Base-by-base conservation (phyloP, 2,888 invertebrate genomes). In the Elmis aenea region DNA sequence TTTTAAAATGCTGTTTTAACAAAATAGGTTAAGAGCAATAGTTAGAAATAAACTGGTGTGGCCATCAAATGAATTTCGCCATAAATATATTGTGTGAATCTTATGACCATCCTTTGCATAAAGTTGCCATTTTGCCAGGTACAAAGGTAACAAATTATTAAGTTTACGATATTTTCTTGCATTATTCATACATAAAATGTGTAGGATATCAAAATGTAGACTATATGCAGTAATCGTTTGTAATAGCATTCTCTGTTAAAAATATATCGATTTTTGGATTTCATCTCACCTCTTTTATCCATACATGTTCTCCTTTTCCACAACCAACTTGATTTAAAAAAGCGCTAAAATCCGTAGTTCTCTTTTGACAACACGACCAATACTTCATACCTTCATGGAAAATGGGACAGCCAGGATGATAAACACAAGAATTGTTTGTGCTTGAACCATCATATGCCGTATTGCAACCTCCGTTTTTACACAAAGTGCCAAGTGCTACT, bases 301-400 rank as follows among this genome's bases (percentile, higher is more conserved):
- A 99, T 41, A 83, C 71, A 69, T 99, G 99, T 27, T 73, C 73
- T 3, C 94, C 96, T 37, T 74, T 73, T 3, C 76, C 74, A 61
- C 99, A 99, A 0, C 99, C 99, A 30, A 78, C 81, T 72, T 97
- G 97, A 33, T 82, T 85, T 35, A 99, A 73, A 61, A 99, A 99
- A 2, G 77, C 79, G 36, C 87, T 79, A 62, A 99, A 99, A 63
- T 99, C 97, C 1, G 90, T 83, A 0, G 97, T 97, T 58, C 84
- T 81, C 57, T 84, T 85, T 54, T 86, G 81, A 61, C 99, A 99
- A 62, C 99, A 99, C 0, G 93, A 86, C 96, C 96, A 97, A 67
- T 81, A 97, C 64, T 97, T 97, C 62, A 95, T 71, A 0, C 95
- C 96, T 71, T 97, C 96, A 56, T 97, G 96, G 65, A 97, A 97